phyloP scores from a whole-genome alignment of 1,140 invertebrate species.

The Penaeus indicus region DNA sequence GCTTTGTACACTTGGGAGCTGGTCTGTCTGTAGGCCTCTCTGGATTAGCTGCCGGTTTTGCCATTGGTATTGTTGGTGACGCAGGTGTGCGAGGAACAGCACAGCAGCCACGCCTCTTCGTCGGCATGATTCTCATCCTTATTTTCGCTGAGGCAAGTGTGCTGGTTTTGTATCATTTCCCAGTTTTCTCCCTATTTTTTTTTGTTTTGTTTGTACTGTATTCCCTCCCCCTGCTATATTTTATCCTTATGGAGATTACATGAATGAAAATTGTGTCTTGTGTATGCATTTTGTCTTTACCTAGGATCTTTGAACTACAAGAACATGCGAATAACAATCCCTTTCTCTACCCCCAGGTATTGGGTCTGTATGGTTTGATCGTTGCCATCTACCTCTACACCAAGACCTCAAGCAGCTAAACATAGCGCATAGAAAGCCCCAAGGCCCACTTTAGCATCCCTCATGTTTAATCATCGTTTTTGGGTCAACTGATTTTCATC shows the following conservation, averaged over 20 bases:
- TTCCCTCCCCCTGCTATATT: too few relatives aligned
- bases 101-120: constrained; percentile 98
- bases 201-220: background rate
- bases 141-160: constrained; percentile 97
- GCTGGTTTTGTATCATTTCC: background rate
- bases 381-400: constrained; percentile 98
- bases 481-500: too few relatives aligned
- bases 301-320: background rate
- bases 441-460: too few relatives aligned
- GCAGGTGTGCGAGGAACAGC: constrained; percentile 98
- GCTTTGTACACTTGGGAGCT: constrained; percentile 96
- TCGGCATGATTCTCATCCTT: constrained; percentile 99
- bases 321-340: too few relatives aligned
- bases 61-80: constrained; percentile 99
- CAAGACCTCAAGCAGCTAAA: constrained; percentile 72
- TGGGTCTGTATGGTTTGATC: constrained; percentile 99
- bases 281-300: background rate
- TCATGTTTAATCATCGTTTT: too few relatives aligned
- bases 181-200: background rate
- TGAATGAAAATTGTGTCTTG: too few relatives aligned
- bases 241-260: too few relatives aligned
- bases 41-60: constrained; percentile 97
- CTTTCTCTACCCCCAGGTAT: constrained; percentile 68
- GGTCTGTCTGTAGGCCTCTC: constrained; percentile 97
- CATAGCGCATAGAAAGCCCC: too few relatives aligned